Conservation (phyloP, 2,888 invertebrate genomes). For the Tetropium fuscum region DNA sequence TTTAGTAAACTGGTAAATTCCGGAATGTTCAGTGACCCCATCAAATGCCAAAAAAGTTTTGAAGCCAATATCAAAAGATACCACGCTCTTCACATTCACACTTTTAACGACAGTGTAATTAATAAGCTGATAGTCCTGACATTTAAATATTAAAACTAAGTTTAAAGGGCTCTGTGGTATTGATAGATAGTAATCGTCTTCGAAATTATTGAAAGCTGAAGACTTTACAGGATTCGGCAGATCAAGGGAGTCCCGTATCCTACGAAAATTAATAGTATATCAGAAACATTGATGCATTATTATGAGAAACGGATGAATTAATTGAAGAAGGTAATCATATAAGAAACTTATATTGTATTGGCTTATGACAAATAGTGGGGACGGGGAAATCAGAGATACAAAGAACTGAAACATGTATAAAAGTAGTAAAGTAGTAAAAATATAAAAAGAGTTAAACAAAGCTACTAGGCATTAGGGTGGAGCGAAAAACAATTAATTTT, state of each 20-base stretch:
- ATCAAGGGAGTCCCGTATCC: slow-evolving; percentile 52
- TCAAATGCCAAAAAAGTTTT: slow-evolving; percentile 61
- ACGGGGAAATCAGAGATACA: too few relatives aligned
- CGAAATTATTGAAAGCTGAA: slow-evolving; percentile 52
- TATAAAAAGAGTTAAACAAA: too few relatives aligned
- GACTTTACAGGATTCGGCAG: slow-evolving; percentile 49
- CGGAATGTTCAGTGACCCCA: slow-evolving; percentile 56
- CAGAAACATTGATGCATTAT: neutral
- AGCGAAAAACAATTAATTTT: too few relatives aligned
- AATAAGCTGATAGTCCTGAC: slow-evolving; percentile 48
- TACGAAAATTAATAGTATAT: slow-evolving; percentile 25
- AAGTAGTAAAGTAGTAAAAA: too few relatives aligned
- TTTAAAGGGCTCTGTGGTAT: slow-evolving; percentile 54
- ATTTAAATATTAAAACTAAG: slow-evolving; percentile 54
- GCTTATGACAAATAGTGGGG: too few relatives aligned
- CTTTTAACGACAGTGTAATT: slow-evolving; percentile 52
- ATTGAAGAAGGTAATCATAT: too few relatives aligned
- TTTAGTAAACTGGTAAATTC: slow-evolving; percentile 57
- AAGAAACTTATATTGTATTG: too few relatives aligned
- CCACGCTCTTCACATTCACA: slow-evolving; percentile 50
- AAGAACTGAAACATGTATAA: too few relatives aligned
- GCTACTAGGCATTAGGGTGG: too few relatives aligned
- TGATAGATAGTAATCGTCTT: slow-evolving; percentile 52
- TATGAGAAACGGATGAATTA: too few relatives aligned
- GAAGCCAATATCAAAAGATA: slow-evolving; percentile 60